Evolutionary conservation across 2,113 vertebrate genomes (phyloP).

Genomic region (Australoheros scitulus): DNA sequence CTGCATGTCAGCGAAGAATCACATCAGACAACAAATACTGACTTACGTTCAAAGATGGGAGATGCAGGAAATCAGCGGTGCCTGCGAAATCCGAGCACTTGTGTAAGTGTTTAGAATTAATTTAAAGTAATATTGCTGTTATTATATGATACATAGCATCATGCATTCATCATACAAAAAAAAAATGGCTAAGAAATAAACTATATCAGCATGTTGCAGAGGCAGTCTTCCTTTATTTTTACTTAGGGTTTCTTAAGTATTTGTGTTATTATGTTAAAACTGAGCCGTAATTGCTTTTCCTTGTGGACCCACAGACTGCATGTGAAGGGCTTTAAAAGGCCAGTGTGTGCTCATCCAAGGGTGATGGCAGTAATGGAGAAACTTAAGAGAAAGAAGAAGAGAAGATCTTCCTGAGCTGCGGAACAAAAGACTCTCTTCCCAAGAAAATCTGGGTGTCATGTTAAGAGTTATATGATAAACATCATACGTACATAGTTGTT

Average conservation of each 20-base stretch:
- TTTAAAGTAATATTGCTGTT: not conserved
- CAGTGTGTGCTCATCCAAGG: constrained; percentile 38
- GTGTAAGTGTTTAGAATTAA: constrained; percentile 58
- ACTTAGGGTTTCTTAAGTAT: not conserved
- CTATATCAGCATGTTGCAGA: not conserved
- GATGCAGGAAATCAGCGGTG: constrained; percentile 20
- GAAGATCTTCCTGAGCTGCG: not conserved
- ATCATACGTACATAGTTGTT: not conserved
- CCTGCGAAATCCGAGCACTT: constrained; percentile 70
- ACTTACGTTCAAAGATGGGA: rapidly evolving
- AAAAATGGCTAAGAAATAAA: not conserved
- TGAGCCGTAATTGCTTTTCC: not conserved
- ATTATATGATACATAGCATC: not conserved
- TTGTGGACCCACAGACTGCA: constrained; percentile 55
- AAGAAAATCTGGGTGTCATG: not conserved
- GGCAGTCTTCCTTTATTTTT: not conserved
- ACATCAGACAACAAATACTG: rapidly evolving
- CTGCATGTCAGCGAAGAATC: constrained; percentile 4
- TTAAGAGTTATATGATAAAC: not conserved
- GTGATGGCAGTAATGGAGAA: rapidly evolving
- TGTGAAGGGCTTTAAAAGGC: rapidly evolving
- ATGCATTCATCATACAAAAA: not conserved
- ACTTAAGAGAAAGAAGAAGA: not conserved
- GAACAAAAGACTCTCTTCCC: not conserved
- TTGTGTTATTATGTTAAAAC: not conserved